Base-by-base conservation (phyloP, 2,113 vertebrate species). In the Mastomys coucha region DNA sequence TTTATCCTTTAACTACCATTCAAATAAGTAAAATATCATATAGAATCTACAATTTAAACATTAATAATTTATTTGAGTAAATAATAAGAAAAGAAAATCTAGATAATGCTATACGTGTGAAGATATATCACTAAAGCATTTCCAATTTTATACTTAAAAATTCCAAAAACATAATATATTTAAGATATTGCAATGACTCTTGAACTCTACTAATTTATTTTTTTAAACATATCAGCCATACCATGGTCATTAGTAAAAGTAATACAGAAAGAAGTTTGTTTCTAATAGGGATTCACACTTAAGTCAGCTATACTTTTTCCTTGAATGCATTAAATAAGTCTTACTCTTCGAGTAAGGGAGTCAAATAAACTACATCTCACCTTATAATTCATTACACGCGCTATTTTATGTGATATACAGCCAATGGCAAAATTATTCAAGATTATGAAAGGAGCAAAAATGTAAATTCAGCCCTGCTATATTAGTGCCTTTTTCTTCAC, bases 371-470 rank as follows among this genome's bases (percentile, higher is more conserved):
- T 76, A 9, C n/a, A 49, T 80, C 36, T 10, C 2, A 85, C 70
- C 77, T 94, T 73, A 70, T 33, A 28, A 91, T 85, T 49, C 11
- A 63, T n/a, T 53, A 0, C 39, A 11, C 58, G 75, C 2, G 77
- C 65, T 56, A 93, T 33, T 88, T 95, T 92, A 53, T 80, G 12
- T 65, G n/a, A 1, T 56, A 39, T 60, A 65, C 31, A 69, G 14
- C 0, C 2, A 88, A 49, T 42, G n/a, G 80, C 22, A 94, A 80
- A 88, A 6, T 67, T 4, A 91, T n/a, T 76, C 12, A 53, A 60
- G 5, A 20, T 77, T 56, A 91, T 89, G 24, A 77, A 96, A 95
- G 5, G 42, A 92, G 17, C 1, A 9, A 88, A 95, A 85, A 93
- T 58, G 0, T 75, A n/a, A 82, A 86, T 70, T 92, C 1, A 51